Base-by-base conservation (phyloP, 2,888 invertebrate species). In the Rhagophthalmus giganteus region DNA sequence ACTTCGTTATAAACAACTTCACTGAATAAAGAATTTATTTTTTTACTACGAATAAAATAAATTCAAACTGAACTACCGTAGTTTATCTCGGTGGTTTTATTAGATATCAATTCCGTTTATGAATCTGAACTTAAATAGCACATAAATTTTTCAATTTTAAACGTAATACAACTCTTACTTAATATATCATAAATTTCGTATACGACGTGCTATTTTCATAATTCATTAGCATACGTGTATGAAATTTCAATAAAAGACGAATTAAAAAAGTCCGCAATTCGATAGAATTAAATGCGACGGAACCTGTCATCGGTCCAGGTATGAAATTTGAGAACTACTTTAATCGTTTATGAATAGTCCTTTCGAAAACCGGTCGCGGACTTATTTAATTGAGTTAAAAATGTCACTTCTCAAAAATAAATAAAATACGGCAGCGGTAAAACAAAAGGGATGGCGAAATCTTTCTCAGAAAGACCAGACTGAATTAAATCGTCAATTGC, bases 401-500 rank as follows among this genome's bases (percentile, higher is more conserved):
- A 71, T 70, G 71, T 72, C 72, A 72, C 66, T 62, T 59, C 38
- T 52, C 59, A 61, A 65, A 64, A 67, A 67, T 57, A 63, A 66
- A 65, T 62, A 61, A 66, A 63, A 61, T 60, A 63, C 56, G 58
- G 60, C 54, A 56, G 67, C 69, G 70, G 69, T 59, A 54, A 63
- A 66, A 69, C 67, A 67, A 69, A 70, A 69, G 66, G 54, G 63
- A 58, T 57, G 60, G 42, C 52, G 31, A 61, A 65, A 67, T 61
- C 63, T 63, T 71, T 71, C 71, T 58, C 56, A 66, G 70, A 70
- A 45, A 69, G 56, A 60, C 63, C 61, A 57, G 66, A 62, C 63
- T 63, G 70, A 69, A 72, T 72, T 71, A 70, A 72, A 71, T 69
- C 68, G 71, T 72, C 71, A 72, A 71, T 70, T 67, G 66, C 65